Evolutionary conservation across 1,140 invertebrate species (phyloP).

Genomic region (Platyscapa corneri): DNA sequence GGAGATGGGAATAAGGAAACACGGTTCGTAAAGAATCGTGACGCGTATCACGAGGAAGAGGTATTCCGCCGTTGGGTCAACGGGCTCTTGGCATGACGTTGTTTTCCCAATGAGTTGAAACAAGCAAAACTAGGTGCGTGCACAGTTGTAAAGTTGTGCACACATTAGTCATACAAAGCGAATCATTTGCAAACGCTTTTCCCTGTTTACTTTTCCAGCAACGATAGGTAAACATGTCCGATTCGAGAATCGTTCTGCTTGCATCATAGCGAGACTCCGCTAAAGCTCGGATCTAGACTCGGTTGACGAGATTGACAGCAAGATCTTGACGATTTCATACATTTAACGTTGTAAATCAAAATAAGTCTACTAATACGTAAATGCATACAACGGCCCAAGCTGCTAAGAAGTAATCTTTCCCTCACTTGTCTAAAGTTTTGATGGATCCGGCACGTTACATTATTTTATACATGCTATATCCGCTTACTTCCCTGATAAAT

Average conservation of each 20-base stretch:
- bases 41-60: not conserved
- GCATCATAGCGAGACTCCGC: not conserved
- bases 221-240: not conserved
- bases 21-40: not conserved
- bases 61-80: slow-evolving; percentile 58
- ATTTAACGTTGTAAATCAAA: not conserved
- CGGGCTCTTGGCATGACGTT: slow-evolving; percentile 52
- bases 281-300: not conserved
- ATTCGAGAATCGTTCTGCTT: not conserved
- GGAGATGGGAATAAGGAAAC: not conserved
- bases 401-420: not conserved
- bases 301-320: not conserved
- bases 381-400: not conserved
- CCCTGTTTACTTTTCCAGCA: not conserved
- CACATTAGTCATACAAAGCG: not conserved
- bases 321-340: not conserved
- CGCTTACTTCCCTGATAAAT: too few relatives aligned
- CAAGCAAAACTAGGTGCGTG: not conserved
- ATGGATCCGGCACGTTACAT: too few relatives aligned
- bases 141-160: not conserved
- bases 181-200: not conserved
- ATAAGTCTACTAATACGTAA: not conserved
- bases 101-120: not conserved
- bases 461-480: too few relatives aligned
- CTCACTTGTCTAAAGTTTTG: too few relatives aligned